These are phyloP conservation scores for Homalodisca vitripennis DNA, from an alignment of 1,140 invertebrate species.

Conservation along the genomic window DNA sequence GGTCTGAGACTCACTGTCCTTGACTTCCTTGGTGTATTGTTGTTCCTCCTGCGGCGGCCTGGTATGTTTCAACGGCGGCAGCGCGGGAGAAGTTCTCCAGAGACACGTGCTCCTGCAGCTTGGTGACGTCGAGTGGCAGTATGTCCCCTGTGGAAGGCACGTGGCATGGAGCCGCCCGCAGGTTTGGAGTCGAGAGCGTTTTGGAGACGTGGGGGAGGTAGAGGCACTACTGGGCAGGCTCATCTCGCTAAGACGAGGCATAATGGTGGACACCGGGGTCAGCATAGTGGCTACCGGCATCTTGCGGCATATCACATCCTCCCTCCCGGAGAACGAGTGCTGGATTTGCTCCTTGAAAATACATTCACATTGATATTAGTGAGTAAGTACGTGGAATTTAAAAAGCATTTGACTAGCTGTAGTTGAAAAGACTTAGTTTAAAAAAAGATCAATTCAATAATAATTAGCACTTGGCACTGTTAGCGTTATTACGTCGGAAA, in stretches of 20 bases:
- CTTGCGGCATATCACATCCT: neutral
- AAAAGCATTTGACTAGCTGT: neutral
- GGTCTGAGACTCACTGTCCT: slow-evolving; percentile 20
- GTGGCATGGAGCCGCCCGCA: slow-evolving; percentile 8
- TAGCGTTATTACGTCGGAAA: neutral
- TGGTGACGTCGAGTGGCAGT: slow-evolving; percentile 9
- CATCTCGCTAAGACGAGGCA: neutral
- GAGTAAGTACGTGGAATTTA: neutral
- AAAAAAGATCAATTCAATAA: neutral
- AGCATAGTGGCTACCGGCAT: slow-evolving; percentile 2
- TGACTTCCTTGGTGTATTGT: slow-evolving; percentile 34
- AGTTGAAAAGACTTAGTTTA: neutral
- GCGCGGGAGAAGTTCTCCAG: neutral
- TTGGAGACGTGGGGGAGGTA: slow-evolving; percentile 10
- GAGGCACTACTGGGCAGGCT: slow-evolving; percentile 29
- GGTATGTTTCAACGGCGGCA: slow-evolving; percentile 36
- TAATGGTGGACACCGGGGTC: slow-evolving; percentile 29
- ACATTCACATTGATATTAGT: neutral
- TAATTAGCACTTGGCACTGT: neutral
- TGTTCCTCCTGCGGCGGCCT: slow-evolving; percentile 38
- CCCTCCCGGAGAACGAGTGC: neutral
- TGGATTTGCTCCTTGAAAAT: neutral
- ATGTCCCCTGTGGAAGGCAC: slow-evolving; percentile 4
- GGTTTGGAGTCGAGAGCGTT: neutral
- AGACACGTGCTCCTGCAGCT: neutral